phyloP scores from a whole-genome alignment of 1,140 invertebrate genomes.

The Agrilus planipennis region DNA sequence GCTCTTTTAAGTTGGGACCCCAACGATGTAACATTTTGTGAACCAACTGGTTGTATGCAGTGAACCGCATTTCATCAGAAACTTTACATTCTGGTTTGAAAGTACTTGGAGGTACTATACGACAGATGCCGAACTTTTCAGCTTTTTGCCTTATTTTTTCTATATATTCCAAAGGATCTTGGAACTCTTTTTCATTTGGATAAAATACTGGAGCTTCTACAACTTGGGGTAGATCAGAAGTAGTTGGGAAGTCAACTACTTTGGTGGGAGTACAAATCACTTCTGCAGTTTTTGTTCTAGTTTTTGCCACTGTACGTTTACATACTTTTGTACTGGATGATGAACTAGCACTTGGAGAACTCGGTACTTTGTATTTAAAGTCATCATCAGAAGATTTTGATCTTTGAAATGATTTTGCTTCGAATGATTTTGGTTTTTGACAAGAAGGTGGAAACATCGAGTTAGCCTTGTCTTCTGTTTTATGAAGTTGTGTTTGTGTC shows the following conservation, averaged over 20 bases:
- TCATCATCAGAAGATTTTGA: conserved; percentile 16
- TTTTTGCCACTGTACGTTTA: conserved; percentile 21
- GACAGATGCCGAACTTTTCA: conserved; percentile 76
- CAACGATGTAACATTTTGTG: conserved; percentile 81
- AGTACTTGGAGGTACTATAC: conserved; percentile 73
- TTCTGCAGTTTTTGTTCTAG: conserved; percentile 24
- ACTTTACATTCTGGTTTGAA: conserved; percentile 86
- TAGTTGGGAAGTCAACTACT: conserved; percentile 40
- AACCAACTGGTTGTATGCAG: conserved; percentile 83
- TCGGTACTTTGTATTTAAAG: conserved; percentile 31
- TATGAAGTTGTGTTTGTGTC: conserved; percentile 37
- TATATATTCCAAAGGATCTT: conserved; percentile 84
- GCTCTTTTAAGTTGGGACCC: conserved; percentile 78
- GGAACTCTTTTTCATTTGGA: conserved; percentile 71
- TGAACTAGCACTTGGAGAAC: conserved; percentile 33
- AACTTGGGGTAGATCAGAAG: conserved; percentile 36
- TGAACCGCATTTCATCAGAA: conserved; percentile 69
- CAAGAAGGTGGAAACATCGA: conserved; percentile 42
- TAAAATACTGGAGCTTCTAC: conserved; percentile 74
- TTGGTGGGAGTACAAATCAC: conserved; percentile 37
- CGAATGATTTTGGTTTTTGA: conserved; percentile 29
- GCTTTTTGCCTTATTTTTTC: conserved; percentile 68
- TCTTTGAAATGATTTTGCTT: conserved; percentile 1
- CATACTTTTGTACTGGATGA: conserved; percentile 31
- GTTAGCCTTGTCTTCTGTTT: conserved; percentile 27